Evolutionary conservation across 2,888 invertebrate genomes (phyloP), one percentile per base, ranked within the genome.

Genomic region (Dorcus parallelipipedus): DNA sequence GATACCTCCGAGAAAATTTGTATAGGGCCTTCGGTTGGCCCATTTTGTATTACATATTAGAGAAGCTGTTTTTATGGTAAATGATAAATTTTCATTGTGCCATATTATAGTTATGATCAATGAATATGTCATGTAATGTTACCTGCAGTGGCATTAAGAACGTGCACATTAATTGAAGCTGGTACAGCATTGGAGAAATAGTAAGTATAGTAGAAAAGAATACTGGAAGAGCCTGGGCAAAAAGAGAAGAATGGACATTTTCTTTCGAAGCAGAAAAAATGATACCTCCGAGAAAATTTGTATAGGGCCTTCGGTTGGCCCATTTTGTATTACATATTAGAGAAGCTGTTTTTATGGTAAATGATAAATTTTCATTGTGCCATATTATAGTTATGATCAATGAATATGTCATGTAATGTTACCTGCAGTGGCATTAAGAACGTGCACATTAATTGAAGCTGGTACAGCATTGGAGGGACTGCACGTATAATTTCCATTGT

Each of bases 401-500:
- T 20, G 26, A 6, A 6, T 41, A 9, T 41, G 10, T 41, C 5
- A 7, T 41, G 41, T 40, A 41, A 47, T 59, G 63, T 69, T 65
- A 77, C 77, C 77, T 68, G 75, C 77, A 23, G 76, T 82, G 81
- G 88, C 87, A 70, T 87, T 87, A 52, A 89, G 82, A 17, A 88
- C 88, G 71, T 88, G 88, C 42, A 88, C 87, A 45, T 85, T 82
- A 38, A 88, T 86, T 9, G 84, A 85, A 65, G 87, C 85, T 0
- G 87, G 83, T 26, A 83, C 80, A 9, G 86, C 86, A 42, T 87
- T 87, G 6, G 85, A 83, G 20, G 88, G 87, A 1, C 84, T 84
- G 69, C 88, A 88, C 10, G 87, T 88, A 76, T 88, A 89, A 77
- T 87, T 88, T 6, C 89, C 88, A 33, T 87, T 86, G 70, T 88